Conservation (phyloP, 2,888 invertebrate species). For the Cartodere bifasciata region DNA sequence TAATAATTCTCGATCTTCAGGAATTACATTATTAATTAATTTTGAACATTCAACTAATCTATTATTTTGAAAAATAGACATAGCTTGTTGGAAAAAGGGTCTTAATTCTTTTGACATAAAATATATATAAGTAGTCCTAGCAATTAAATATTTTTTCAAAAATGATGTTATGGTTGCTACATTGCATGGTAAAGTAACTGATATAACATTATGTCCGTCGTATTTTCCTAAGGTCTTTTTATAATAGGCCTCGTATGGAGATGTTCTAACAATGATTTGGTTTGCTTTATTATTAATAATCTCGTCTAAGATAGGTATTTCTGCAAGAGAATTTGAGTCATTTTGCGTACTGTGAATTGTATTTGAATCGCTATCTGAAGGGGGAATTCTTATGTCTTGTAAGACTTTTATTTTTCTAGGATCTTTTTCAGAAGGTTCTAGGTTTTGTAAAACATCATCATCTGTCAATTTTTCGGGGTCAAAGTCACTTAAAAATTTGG, state of each 20-base stretch:
- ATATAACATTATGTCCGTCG: neutral
- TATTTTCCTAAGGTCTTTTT: neutral
- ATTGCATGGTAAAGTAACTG: neutral
- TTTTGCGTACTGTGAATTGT: neutral
- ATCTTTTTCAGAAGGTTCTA: neutral
- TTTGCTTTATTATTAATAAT: constrained; percentile 3
- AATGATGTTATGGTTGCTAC: neutral
- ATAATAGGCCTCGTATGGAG: neutral
- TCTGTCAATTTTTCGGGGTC: neutral
- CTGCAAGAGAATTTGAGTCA: neutral
- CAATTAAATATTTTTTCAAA: neutral
- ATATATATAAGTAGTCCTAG: neutral
- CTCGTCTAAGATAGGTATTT: constrained; percentile 3
- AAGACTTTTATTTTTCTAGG: neutral
- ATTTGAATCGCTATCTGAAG: neutral
- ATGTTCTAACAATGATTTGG: neutral
- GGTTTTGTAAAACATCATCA: neutral
- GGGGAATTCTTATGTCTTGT: neutral
- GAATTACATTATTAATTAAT: neutral
- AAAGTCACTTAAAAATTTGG: neutral
- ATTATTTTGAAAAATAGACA: neutral
- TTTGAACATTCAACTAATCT: constrained; percentile 3
- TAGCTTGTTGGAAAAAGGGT: neutral
- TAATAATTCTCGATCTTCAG: constrained; percentile 2
- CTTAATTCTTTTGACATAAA: neutral